Evolutionary conservation across 2,888 invertebrate genomes (phyloP).

Genomic region (Hoplodrina ambigua): DNA sequence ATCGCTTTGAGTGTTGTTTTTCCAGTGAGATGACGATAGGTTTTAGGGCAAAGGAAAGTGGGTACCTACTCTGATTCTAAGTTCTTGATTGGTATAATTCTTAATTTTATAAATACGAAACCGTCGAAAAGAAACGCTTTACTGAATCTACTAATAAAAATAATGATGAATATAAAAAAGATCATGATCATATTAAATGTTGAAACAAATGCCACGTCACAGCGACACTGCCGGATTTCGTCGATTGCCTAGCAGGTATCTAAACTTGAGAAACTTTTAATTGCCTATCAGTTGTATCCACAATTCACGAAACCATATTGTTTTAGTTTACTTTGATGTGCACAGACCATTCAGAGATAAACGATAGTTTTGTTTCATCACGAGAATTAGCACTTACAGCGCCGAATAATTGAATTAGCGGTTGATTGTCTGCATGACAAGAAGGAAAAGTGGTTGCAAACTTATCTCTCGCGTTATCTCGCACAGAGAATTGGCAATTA

Average conservation of each 20-base stretch:
- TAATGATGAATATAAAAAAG: constrained; percentile 10
- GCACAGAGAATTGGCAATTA: constrained; percentile 77
- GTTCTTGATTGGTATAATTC: neutral
- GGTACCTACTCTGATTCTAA: neutral
- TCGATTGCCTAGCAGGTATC: constrained; percentile 13
- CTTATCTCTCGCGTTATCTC: constrained; percentile 79
- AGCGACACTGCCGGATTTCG: constrained; percentile 24
- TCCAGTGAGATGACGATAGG: neutral
- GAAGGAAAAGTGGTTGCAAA: constrained; percentile 77
- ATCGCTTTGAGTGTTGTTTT: no score
- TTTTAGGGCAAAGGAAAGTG: neutral
- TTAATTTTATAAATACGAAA: neutral
- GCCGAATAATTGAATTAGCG: constrained; percentile 78
- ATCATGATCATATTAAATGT: constrained; percentile 19
- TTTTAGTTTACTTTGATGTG: constrained; percentile 61
- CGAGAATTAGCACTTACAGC: constrained; percentile 70
- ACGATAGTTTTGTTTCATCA: constrained; percentile 68
- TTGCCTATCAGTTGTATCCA: constrained; percentile 48
- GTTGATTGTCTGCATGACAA: constrained; percentile 78
- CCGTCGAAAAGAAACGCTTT: neutral
- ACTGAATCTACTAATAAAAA: neutral
- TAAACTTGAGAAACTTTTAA: constrained; percentile 44
- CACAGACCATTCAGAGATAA: constrained; percentile 42
- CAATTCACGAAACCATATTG: constrained; percentile 36
- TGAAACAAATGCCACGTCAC: constrained; percentile 50